These are phyloP conservation scores for Fragum whitleyi DNA, from an alignment of 2,888 invertebrate genomes.

Conservation along the genomic window DNA sequence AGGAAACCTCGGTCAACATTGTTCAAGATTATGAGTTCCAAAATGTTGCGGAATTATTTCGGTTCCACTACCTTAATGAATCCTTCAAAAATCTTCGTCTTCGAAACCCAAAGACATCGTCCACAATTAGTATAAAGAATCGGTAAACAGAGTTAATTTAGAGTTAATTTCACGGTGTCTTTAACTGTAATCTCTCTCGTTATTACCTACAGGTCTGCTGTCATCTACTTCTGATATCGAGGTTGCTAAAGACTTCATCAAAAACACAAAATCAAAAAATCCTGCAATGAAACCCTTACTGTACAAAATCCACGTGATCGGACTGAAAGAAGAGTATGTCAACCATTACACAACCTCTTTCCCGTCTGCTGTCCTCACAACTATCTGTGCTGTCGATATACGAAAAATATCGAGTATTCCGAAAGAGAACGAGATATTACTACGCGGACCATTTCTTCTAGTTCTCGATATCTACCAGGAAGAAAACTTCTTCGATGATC, in stretches of 20 bases:
- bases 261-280: constrained; percentile 22
- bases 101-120: too few relatives aligned
- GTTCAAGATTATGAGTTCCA: too few relatives aligned
- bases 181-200: too few relatives aligned
- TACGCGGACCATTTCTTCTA: constrained; percentile 67
- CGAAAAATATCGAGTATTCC: constrained; percentile 59
- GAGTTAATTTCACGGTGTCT: too few relatives aligned
- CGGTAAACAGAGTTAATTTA: too few relatives aligned
- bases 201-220: constrained; percentile 45
- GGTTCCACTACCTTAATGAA: too few relatives aligned
- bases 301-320: constrained; percentile 65
- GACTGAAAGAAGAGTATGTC: constrained; percentile 60
- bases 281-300: constrained; percentile 45
- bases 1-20: too few relatives aligned
- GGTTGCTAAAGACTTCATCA: constrained; percentile 56
- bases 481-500: constrained; percentile 22
- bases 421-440: constrained; percentile 64
- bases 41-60: too few relatives aligned
- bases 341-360: constrained; percentile 60
- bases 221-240: constrained; percentile 52
- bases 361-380: constrained; percentile 60
- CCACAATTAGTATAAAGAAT: too few relatives aligned
- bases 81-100: too few relatives aligned
- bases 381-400: constrained; percentile 71
- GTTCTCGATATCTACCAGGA: constrained; percentile 59